A percentile compares a stretch with the other conserved stretches of the same genome.
These are phyloP conservation scores for Fulmarus glacialis DNA, from an alignment of 2,113 vertebrate species.

Conservation along the genomic window DNA sequence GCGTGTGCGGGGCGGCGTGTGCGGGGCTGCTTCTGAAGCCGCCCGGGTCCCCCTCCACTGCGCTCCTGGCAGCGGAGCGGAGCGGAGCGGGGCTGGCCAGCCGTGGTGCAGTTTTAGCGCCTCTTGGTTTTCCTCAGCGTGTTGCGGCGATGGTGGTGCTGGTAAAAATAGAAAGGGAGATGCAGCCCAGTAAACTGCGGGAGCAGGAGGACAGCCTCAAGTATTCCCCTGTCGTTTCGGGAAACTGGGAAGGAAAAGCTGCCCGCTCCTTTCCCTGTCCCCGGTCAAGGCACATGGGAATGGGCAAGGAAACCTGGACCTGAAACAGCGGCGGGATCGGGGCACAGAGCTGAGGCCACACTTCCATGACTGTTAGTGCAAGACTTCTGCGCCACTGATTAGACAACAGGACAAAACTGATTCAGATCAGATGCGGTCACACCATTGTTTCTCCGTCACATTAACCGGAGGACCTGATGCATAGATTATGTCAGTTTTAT, in stretches of 20 bases:
- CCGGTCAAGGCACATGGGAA: rapidly evolving
- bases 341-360: not conserved
- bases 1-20: not conserved
- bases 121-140: not conserved
- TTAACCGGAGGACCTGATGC: not conserved
- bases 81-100: not conserved
- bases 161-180: not conserved
- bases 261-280: not conserved
- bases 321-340: not conserved
- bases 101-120: not conserved
- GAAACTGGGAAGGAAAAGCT: not conserved
- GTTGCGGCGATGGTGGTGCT: not conserved
- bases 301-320: not conserved
- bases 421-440: not conserved
- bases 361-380: not conserved
- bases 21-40: not conserved
- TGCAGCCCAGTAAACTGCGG: not conserved
- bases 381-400: not conserved
- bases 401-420: not conserved
- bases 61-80: not conserved
- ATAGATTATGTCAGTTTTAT: not conserved
- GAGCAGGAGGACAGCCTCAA: not conserved
- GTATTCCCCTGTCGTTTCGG: not conserved
- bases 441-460: not conserved
- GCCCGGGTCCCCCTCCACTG: not conserved